phyloP scores from a whole-genome alignment of 2,113 vertebrate genomes.

The Okapia johnstoni region DNA sequence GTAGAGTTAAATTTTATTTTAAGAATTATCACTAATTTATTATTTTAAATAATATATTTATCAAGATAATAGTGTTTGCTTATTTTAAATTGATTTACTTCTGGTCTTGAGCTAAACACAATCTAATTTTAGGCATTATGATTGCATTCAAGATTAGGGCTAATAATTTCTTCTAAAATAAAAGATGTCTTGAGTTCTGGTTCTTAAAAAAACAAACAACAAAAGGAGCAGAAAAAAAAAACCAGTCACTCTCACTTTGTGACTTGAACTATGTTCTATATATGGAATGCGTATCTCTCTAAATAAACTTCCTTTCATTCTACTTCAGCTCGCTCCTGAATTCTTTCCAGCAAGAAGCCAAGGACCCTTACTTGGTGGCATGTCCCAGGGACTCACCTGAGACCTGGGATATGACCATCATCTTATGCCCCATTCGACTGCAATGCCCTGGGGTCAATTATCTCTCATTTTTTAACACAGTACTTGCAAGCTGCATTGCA shows the following conservation, averaged over 20 bases:
- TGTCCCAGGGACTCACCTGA: not conserved
- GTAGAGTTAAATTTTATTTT: not conserved
- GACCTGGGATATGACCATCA: not conserved
- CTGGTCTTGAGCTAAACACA: not conserved
- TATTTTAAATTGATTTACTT: not conserved
- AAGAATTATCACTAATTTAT: not conserved
- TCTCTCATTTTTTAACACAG: not conserved
- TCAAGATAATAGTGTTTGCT: not conserved
- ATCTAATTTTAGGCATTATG: not conserved
- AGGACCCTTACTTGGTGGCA: not conserved
- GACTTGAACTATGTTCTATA: not conserved
- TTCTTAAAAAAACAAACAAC: not conserved
- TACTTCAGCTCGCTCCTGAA: not conserved
- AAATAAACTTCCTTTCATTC: not conserved
- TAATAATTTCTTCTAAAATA: not conserved
- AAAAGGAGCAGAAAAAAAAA: not conserved
- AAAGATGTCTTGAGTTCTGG: not conserved
- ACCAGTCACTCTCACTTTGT: not conserved
- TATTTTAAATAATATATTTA: not conserved
- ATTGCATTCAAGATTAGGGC: not conserved
- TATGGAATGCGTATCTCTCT: not conserved
- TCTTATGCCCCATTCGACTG: not conserved
- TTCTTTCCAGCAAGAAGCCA: not conserved
- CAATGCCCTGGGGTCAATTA: not conserved
- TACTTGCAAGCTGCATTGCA: not conserved